Conservation (phyloP, 2,113 vertebrate species). For the Protobothrops mucrosquamatus region DNA sequence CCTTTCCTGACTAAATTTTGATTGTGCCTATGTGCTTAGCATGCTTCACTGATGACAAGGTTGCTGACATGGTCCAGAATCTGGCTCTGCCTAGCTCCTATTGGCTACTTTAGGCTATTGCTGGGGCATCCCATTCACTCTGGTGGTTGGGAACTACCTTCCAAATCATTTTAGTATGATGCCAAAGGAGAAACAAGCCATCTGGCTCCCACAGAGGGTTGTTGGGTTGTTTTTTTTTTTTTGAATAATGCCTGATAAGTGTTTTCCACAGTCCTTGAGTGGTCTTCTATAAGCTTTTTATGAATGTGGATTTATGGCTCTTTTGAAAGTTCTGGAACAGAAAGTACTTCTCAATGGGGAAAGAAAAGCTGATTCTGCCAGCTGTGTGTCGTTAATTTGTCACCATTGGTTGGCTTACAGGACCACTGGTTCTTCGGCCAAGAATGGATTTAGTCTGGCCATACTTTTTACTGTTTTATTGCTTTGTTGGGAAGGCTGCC, state of each 20-base stretch:
- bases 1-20: too few relatives aligned
- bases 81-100: neutral
- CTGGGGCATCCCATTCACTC: neutral
- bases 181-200: neutral
- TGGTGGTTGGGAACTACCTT: neutral
- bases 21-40: neutral
- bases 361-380: neutral
- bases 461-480: neutral
- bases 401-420: neutral
- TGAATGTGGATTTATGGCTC: neutral
- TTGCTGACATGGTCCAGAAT: neutral
- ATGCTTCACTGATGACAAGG: neutral
- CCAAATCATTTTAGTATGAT: neutral
- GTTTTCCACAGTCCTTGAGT: neutral
- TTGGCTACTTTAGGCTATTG: neutral
- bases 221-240: neutral
- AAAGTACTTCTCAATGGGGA: neutral
- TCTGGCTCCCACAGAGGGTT: neutral
- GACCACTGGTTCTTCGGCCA: neutral
- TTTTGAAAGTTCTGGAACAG: neutral
- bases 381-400: neutral
- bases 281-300: neutral
- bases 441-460: neutral
- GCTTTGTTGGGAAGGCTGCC: neutral
- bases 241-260: neutral